phyloP scores from a whole-genome alignment of 2,888 invertebrate species.

The Drosophila algonquin region DNA sequence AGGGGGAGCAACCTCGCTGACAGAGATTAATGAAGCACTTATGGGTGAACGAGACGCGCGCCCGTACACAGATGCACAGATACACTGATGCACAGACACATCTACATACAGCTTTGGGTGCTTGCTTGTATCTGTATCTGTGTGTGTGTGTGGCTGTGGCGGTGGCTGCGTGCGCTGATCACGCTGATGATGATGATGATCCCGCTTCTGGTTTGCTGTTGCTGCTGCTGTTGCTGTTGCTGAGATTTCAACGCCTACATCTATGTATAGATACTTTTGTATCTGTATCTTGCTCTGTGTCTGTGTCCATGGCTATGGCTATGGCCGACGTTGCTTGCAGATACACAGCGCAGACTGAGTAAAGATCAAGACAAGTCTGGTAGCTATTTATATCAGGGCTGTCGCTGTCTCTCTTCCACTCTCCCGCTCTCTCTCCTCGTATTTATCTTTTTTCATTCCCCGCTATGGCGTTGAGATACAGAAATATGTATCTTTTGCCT shows the following conservation, averaged over 20 bases:
- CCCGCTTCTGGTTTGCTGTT: slow-evolving; percentile 38
- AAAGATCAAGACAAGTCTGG: slow-evolving; percentile 58
- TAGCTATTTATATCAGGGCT: slow-evolving; percentile 46
- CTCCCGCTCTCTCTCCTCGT: slow-evolving; percentile 4
- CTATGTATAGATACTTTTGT: slow-evolving; percentile 28
- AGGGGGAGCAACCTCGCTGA: slow-evolving; percentile 51
- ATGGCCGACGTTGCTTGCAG: slow-evolving; percentile 27
- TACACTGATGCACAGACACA: slow-evolving; percentile 30
- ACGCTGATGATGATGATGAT: slow-evolving; percentile 25
- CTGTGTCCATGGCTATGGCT: slow-evolving; percentile 29
- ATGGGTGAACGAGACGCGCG: slow-evolving; percentile 68
- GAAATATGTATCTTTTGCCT: neutral
- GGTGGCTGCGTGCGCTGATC: slow-evolving; percentile 39
- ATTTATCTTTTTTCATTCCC: neutral
- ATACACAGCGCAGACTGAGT: slow-evolving; percentile 41
- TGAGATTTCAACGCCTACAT: slow-evolving; percentile 71
- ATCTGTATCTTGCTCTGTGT: slow-evolving; percentile 30
- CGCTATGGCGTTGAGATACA: neutral
- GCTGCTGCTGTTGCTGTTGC: slow-evolving; percentile 34
- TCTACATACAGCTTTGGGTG: slow-evolving; percentile 13
- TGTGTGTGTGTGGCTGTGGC: slow-evolving; percentile 12
- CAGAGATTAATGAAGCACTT: slow-evolving; percentile 81
- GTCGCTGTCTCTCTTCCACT: slow-evolving; percentile 8
- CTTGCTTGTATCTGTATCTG: slow-evolving; percentile 5
- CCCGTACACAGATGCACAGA: slow-evolving; percentile 32